Percentiles rank a stretch among this genome's conserved stretches.
Evolutionary conservation across 2,113 vertebrate species (phyloP).

Genomic region (Diglossa brunneiventris): DNA sequence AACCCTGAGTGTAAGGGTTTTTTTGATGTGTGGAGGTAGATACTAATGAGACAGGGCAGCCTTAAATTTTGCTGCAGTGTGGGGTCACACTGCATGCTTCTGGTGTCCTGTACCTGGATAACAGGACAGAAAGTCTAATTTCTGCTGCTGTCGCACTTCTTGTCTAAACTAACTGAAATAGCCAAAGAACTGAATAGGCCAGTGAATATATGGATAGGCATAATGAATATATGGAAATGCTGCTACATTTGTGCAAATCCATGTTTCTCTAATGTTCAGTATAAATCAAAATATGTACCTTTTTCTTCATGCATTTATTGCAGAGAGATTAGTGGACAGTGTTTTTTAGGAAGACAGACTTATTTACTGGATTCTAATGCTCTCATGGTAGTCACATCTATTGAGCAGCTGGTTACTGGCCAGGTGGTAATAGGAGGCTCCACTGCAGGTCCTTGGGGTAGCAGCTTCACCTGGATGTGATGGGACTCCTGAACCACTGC

Average conservation of each 20-base stretch:
- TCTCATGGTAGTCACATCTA: neutral
- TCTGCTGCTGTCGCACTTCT: neutral
- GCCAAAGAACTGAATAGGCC: neutral
- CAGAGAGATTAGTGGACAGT: neutral
- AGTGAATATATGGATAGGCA: neutral
- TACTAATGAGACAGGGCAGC: neutral
- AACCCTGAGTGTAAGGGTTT: rapidly evolving
- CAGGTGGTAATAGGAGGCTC: neutral
- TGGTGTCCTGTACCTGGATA: neutral
- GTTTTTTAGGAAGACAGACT: neutral
- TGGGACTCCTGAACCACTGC: neutral
- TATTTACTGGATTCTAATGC: neutral
- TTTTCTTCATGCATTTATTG: neutral
- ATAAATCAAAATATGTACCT: neutral
- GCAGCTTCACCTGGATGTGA: neutral
- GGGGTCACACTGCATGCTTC: neutral
- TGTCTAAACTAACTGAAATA: neutral
- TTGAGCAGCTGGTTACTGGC: neutral
- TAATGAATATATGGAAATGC: neutral
- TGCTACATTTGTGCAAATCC: neutral
- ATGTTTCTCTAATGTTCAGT: rapidly evolving
- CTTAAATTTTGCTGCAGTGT: neutral
- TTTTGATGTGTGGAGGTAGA: neutral
- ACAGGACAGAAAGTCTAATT: neutral
- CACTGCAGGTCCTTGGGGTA: neutral